phyloP scores from a whole-genome alignment of 2,113 vertebrate genomes.

The Etheostoma cragini region DNA sequence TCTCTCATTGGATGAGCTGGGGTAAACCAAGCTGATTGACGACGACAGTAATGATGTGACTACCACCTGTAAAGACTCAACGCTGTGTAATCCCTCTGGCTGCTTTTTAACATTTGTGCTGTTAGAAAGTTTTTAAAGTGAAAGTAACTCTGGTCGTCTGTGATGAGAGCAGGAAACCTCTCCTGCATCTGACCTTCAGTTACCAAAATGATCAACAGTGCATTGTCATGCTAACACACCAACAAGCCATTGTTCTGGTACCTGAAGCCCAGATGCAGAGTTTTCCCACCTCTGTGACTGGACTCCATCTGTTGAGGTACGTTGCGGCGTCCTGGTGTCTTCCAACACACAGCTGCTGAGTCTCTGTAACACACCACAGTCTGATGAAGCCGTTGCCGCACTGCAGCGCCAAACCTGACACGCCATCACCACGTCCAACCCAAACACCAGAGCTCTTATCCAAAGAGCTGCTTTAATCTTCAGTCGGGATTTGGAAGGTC shows the following conservation, averaged over 20 bases:
- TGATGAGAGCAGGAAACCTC: neutral
- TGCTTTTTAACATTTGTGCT: neutral
- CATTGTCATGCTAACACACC: neutral
- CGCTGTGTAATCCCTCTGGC: constrained; percentile 8
- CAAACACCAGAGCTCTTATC: neutral
- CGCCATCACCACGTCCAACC: neutral
- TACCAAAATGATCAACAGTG: neutral
- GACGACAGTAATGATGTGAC: constrained; percentile 79
- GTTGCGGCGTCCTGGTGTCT: constrained; percentile 40
- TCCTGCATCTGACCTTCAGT: constrained; percentile 5
- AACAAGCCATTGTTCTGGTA: constrained; percentile 1
- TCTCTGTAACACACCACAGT: constrained; percentile 2
- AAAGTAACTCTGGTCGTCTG: constrained; percentile 9
- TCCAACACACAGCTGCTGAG: constrained; percentile 34
- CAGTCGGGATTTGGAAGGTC: neutral
- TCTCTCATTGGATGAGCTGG: constrained; percentile 75
- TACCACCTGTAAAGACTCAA: constrained; percentile 27
- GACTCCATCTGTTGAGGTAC: constrained; percentile 21
- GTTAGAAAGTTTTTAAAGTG: neutral
- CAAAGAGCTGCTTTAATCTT: neutral
- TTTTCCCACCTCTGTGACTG: neutral
- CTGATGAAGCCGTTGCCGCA: constrained; percentile 1
- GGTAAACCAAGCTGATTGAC: constrained; percentile 60
- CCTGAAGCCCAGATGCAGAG: neutral
- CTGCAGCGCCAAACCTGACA: neutral